Evolutionary conservation across 2,113 vertebrate species (phyloP).

Genomic region (Pelusios castaneus): DNA sequence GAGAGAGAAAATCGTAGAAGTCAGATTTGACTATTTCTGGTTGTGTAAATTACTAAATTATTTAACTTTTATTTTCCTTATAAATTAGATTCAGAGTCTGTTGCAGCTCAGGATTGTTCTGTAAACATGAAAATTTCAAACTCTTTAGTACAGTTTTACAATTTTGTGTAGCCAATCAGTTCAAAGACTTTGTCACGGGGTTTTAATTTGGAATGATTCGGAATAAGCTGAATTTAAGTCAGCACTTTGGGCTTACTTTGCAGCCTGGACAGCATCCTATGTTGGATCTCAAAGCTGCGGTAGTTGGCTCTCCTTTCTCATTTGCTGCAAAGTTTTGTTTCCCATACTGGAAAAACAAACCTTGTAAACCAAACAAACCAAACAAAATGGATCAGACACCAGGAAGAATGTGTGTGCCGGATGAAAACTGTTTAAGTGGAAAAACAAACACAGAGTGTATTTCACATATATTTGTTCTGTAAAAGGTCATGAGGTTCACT

Average conservation of each 20-base stretch:
- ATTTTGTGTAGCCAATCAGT: neutral
- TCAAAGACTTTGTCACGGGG: neutral
- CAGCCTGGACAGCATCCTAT: neutral
- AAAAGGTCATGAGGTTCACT: neutral
- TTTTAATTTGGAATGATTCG: neutral
- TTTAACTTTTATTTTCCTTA: constrained; percentile 10
- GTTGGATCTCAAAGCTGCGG: neutral
- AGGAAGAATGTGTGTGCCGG: neutral
- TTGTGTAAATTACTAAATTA: neutral
- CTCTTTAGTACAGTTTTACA: neutral
- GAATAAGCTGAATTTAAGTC: neutral
- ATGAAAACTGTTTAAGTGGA: neutral
- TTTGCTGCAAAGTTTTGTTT: neutral
- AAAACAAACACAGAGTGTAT: neutral
- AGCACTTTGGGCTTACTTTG: neutral
- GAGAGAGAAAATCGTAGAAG: neutral
- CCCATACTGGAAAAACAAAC: neutral
- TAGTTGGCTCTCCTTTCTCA: neutral
- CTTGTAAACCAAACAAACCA: neutral
- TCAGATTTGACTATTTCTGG: neutral
- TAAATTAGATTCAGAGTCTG: neutral
- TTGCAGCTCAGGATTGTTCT: neutral
- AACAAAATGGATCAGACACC: neutral
- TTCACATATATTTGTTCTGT: neutral
- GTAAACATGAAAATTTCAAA: neutral